These are phyloP conservation scores for Mechanitis messenoides DNA, from an alignment of 2,888 invertebrate species.

Conservation along the genomic window DNA sequence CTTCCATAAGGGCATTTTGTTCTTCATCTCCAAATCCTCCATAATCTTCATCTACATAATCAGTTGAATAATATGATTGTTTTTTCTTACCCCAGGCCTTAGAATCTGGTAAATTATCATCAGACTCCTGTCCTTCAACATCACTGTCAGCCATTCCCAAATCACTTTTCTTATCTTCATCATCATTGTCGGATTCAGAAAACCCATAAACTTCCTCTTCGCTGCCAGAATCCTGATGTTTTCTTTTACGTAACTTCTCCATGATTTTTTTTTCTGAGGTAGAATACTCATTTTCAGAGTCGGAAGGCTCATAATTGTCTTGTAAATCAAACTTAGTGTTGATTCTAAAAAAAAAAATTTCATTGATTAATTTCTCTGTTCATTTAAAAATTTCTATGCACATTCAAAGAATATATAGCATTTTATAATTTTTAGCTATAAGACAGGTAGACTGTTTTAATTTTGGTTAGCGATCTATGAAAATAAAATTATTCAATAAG, in stretches of 20 bases:
- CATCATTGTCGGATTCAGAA: constrained; percentile 65
- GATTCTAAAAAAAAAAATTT: constrained; percentile 47
- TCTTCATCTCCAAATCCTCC: constrained; percentile 81
- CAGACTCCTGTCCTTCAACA: constrained; percentile 83
- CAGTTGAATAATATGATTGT: constrained; percentile 87
- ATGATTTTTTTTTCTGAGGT: constrained; percentile 79
- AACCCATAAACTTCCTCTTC: constrained; percentile 81
- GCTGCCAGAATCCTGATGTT: constrained; percentile 71
- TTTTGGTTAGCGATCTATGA: no score
- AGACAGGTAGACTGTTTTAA: no score
- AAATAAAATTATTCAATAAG: no score
- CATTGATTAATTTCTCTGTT: background rate
- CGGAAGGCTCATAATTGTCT: constrained; percentile 79
- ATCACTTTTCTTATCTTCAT: constrained; percentile 61
- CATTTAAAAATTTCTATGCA: no score
- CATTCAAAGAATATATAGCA: no score
- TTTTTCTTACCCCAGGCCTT: constrained; percentile 94
- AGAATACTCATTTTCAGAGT: constrained; percentile 84
- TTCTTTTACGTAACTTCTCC: constrained; percentile 76
- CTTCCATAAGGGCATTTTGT: constrained; percentile 85
- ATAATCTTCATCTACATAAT: constrained; percentile 93
- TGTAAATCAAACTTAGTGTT: constrained; percentile 59
- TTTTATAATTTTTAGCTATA: no score
- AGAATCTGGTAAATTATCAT: constrained; percentile 84
- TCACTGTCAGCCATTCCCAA: constrained; percentile 81